phyloP scores from a whole-genome alignment of 2,113 vertebrate species.

The Pteronura brasiliensis region DNA sequence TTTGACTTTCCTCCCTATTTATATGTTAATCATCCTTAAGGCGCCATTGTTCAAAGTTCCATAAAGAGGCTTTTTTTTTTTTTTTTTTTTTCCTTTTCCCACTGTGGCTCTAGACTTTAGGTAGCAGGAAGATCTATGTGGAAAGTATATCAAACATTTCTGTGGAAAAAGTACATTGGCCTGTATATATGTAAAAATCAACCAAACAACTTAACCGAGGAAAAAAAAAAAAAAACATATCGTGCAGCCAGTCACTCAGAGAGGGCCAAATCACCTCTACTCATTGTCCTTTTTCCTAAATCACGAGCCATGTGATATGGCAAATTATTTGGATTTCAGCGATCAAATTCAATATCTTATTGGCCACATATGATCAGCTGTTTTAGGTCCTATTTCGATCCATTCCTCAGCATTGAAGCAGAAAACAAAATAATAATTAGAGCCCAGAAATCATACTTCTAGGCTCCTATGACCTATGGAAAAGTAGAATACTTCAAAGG shows the following conservation, averaged over 20 bases:
- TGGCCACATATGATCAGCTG: not conserved
- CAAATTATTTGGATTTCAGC: not conserved
- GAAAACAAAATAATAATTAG: not conserved
- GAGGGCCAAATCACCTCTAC: not conserved
- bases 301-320: not conserved
- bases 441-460: not conserved
- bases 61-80: conserved; percentile 64
- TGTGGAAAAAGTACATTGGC: not conserved
- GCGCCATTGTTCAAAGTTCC: conserved; percentile 78
- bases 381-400: not conserved
- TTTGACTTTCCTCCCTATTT: conserved; percentile 82
- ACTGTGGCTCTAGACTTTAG: not conserved
- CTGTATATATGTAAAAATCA: not conserved
- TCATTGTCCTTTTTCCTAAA: not conserved
- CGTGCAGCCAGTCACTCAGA: not conserved
- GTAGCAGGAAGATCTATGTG: not conserved
- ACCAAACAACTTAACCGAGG: not conserved
- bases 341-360: not conserved
- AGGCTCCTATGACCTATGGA: not conserved
- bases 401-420: not conserved
- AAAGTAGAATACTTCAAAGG: not conserved
- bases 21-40: conserved; percentile 81
- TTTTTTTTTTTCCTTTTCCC: not conserved
- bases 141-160: not conserved
- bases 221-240: not conserved